These are phyloP conservation scores for Morone saxatilis DNA, from an alignment of 2,113 vertebrate genomes.

Conservation along the genomic window DNA sequence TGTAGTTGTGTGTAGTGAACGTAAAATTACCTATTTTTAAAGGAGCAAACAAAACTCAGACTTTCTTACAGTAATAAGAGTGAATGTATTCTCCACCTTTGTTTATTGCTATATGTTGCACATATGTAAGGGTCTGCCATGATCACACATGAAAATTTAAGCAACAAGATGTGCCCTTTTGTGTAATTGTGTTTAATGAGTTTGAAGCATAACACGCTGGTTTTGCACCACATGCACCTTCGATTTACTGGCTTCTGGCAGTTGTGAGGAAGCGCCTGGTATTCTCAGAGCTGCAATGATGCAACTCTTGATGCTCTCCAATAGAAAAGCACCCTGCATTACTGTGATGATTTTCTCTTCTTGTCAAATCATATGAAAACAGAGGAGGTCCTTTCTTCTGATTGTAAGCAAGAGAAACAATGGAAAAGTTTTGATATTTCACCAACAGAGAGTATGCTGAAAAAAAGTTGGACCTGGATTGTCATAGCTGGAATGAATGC, in stretches of 20 bases:
- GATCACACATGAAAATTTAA: conserved; percentile 13
- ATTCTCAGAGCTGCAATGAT: conserved; percentile 39
- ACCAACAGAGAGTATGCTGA: not conserved
- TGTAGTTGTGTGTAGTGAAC: too few species aligned
- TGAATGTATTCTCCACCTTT: too few species aligned
- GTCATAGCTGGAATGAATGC: not conserved
- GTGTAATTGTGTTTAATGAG: conserved; percentile 43
- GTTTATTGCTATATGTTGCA: too few species aligned
- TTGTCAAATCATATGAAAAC: conserved; percentile 47
- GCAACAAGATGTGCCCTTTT: conserved; percentile 18
- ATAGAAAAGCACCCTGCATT: conserved; percentile 14
- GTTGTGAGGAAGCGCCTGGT: conserved; percentile 3
- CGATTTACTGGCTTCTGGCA: conserved; percentile 42
- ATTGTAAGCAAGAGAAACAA: conserved; percentile 12
- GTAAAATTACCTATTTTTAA: too few species aligned
- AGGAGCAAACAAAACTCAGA: too few species aligned
- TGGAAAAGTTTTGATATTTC: conserved; percentile 4
- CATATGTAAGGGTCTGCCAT: too few species aligned
- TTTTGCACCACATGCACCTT: conserved; percentile 27
- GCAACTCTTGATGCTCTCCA: conserved; percentile 14
- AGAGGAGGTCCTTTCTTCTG: conserved; percentile 19
- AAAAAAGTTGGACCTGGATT: not conserved
- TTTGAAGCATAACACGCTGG: conserved; percentile 18
- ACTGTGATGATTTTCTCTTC: conserved; percentile 46
- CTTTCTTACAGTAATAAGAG: too few species aligned